Percentiles rank a stretch among this genome's conserved stretches.
Conservation (phyloP, 2,113 vertebrate species). For the Dasyornis broadbenti region DNA sequence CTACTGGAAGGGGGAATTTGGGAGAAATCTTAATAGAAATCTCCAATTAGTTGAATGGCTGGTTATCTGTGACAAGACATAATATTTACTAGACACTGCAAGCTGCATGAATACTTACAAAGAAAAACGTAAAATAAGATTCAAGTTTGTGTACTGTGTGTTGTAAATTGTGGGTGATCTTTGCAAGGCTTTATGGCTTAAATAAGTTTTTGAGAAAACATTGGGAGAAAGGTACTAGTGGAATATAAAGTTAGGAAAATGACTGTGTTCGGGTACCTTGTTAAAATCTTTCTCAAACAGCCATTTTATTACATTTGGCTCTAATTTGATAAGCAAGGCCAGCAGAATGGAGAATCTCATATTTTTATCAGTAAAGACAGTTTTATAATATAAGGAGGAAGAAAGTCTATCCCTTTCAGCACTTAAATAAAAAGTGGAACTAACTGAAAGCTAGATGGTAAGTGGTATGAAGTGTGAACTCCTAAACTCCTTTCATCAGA, state of each 20-base stretch:
- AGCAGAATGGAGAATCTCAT: neutral
- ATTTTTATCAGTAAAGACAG: neutral
- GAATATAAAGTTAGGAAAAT: neutral
- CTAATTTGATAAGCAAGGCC: neutral
- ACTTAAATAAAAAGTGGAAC: neutral
- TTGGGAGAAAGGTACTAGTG: neutral
- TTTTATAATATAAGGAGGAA: neutral
- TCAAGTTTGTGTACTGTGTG: neutral
- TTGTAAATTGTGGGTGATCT: neutral
- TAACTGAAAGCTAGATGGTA: neutral
- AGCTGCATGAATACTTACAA: neutral
- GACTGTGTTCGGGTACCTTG: neutral
- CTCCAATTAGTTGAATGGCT: slow-evolving; percentile 53
- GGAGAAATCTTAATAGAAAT: slow-evolving; percentile 60
- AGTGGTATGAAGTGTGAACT: neutral
- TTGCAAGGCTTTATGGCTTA: neutral
- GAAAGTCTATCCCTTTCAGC: neutral
- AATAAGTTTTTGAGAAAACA: neutral
- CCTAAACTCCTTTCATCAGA: neutral
- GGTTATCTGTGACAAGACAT: slow-evolving; percentile 23
- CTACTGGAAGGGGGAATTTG: slow-evolving; percentile 14
- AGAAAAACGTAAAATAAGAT: slow-evolving; percentile 6
- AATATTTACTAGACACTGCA: slow-evolving; percentile 26
- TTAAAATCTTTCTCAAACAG: neutral
- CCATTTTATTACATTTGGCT: neutral